Percentiles rank a stretch among this genome's conserved stretches.
phyloP scores from a whole-genome alignment of 2,113 vertebrate genomes.

The Connochaetes taurinus region DNA sequence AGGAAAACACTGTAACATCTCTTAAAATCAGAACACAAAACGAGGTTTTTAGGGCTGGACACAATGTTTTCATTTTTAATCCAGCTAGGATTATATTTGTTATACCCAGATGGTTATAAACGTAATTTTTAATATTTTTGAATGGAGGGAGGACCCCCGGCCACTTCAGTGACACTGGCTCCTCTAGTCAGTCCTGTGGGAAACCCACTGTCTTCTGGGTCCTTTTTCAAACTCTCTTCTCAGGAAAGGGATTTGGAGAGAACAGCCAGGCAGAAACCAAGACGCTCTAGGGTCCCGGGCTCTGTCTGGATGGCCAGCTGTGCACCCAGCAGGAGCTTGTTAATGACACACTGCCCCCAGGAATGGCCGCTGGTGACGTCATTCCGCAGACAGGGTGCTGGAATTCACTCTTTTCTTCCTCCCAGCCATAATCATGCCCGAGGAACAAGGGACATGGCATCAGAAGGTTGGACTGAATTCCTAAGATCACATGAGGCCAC shows the following conservation, averaged over 20 bases:
- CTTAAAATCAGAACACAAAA: neutral
- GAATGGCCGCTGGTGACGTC: neutral
- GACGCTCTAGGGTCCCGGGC: fast-evolving
- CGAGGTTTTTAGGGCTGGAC: neutral
- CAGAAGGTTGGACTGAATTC: fast-evolving
- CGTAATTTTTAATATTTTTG: neutral
- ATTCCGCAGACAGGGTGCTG: fast-evolving
- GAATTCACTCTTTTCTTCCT: neutral
- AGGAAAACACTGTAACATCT: neutral
- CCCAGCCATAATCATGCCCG: fast-evolving
- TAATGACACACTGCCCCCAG: fast-evolving
- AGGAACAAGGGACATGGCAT: neutral
- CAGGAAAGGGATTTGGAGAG: neutral
- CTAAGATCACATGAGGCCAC: too few relatives aligned
- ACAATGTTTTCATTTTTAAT: neutral
- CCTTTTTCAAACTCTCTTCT: neutral
- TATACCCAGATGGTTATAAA: neutral
- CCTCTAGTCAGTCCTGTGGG: fast-evolving
- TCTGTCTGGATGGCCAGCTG: fast-evolving
- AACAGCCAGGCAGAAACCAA: neutral
- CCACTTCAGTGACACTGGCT: neutral
- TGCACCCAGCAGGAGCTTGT: neutral
- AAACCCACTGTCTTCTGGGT: neutral
- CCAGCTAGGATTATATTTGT: neutral
- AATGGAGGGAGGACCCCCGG: neutral